A percentile compares a stretch with the other conserved stretches of the same genome.
phyloP scores from a whole-genome alignment of 2,113 vertebrate species.

The Lota lota region DNA sequence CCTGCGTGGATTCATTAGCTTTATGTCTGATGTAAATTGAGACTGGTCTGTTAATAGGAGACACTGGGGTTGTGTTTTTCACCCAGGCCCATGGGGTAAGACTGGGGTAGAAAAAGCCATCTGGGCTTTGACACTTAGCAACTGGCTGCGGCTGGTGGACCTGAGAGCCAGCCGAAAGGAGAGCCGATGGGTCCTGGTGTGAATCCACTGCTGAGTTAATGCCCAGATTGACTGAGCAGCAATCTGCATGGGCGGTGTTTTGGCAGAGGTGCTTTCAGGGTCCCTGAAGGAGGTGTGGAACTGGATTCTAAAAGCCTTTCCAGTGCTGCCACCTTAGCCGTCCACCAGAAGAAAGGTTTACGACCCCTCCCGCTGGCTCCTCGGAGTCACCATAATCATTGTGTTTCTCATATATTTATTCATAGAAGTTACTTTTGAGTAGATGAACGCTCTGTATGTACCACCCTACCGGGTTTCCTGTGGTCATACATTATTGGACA shows the following conservation, averaged over 20 bases:
- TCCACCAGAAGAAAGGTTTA: constrained; percentile 6
- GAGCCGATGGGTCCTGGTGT: constrained; percentile 19
- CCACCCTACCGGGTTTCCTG: not conserved
- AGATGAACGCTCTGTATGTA: not conserved
- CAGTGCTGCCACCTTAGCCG: constrained; percentile 8
- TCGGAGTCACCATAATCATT: constrained; percentile 20
- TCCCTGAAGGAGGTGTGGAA: constrained; percentile 10
- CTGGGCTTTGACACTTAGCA: constrained; percentile 37
- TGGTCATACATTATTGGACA: constrained; percentile 24
- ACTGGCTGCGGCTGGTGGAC: constrained; percentile 15
- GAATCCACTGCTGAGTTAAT: constrained; percentile 27
- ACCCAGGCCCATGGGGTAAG: constrained; percentile 36
- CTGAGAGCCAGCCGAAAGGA: constrained; percentile 16
- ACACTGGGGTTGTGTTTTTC: constrained; percentile 35
- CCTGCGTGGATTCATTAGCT: constrained; percentile 68
- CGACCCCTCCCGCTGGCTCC: constrained; percentile 11
- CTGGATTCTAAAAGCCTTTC: constrained; percentile 36
- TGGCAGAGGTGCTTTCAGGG: constrained; percentile 14
- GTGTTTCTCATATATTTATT: constrained; percentile 6
- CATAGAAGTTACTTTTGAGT: not conserved
- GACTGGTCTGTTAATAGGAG: constrained; percentile 58
- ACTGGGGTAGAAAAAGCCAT: constrained; percentile 45
- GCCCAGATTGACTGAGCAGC: constrained; percentile 22
- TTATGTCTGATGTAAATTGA: constrained; percentile 51
- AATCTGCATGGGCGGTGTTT: constrained; percentile 22